Base-by-base conservation (phyloP, 2,888 invertebrate genomes). In the Eupithecia tripunctaria region DNA sequence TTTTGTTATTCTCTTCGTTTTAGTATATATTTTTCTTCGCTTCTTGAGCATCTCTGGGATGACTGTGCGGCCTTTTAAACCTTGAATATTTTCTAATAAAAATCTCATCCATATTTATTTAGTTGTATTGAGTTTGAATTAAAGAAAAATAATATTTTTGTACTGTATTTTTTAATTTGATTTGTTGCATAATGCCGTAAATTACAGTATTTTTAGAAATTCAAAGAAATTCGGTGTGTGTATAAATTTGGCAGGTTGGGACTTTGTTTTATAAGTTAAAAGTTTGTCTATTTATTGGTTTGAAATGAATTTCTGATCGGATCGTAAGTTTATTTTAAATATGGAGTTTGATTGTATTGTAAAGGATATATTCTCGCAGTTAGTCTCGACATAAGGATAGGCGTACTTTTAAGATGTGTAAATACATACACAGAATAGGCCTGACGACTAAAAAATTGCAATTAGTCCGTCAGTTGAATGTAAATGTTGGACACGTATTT, bases 401-500 rank as follows among this genome's bases (percentile, higher is more conserved):
- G 89, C 85, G 88, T 93, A 92, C 80, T 88, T 83, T 85, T 89
- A 93, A 90, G 87, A 86, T 85, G 92, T 93, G 94, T 94, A 94
- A 90, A 93, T 93, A 91, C 78, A 86, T 87, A 91, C 92, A 92
- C 91, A 86, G 84, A 85, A 87, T n/a, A n/a, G n/a, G n/a, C n/a
- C n/a, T n/a, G n/a, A n/a, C n/a, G n/a, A n/a, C n/a, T n/a, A n/a
- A n/a, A n/a, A n/a, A n/a, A n/a, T n/a, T n/a, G n/a, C n/a, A n/a
- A n/a, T n/a, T n/a, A n/a, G n/a, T n/a, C n/a, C n/a, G n/a, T n/a
- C n/a, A n/a, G n/a, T n/a, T n/a, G n/a, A n/a, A n/a, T n/a, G n/a
- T n/a, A n/a, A n/a, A n/a, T n/a, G n/a, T n/a, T n/a, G n/a, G n/a
- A n/a, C n/a, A n/a, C n/a, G n/a, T n/a, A n/a, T n/a, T n/a, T n/a